A percentile compares a stretch with the other conserved stretches of the same genome.
These are phyloP conservation scores for Tetrao urogallus DNA, from an alignment of 2,113 vertebrate species.

Conservation along the genomic window DNA sequence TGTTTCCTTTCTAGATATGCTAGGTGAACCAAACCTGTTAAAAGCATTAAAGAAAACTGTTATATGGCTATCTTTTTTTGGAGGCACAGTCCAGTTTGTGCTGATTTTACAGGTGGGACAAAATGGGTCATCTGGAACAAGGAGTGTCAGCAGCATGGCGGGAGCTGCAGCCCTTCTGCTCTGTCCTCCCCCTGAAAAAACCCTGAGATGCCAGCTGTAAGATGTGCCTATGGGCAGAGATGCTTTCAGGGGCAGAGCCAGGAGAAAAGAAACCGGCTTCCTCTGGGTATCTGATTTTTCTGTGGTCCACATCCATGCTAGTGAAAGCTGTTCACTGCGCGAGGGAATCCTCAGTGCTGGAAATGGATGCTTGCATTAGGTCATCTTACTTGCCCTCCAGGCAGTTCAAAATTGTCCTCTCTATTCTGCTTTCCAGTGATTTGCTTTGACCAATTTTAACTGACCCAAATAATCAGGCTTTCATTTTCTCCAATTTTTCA, in stretches of 20 bases:
- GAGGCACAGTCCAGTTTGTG: background rate
- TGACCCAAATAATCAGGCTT: constrained; percentile 33
- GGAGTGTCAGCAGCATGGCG: background rate
- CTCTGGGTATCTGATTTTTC: background rate
- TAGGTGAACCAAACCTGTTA: background rate
- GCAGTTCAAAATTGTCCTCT: background rate
- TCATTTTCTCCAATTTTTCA: background rate
- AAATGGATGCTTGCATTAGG: background rate
- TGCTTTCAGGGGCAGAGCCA: background rate
- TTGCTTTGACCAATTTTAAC: constrained; percentile 35
- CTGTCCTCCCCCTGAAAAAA: background rate
- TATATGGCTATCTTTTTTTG: background rate
- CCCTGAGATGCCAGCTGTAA: background rate
- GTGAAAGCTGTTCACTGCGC: background rate
- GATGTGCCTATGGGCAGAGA: accelerated
- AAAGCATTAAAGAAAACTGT: background rate
- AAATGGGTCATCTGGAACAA: background rate
- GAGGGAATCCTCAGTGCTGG: background rate
- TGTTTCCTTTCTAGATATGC: constrained; percentile 13
- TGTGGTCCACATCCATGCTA: background rate
- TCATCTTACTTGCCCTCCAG: background rate
- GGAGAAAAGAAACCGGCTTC: background rate
- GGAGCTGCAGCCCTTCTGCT: background rate
- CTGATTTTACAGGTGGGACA: background rate
- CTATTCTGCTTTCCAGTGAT: background rate